These are phyloP conservation scores for Macrobrachium rosenbergii DNA, from an alignment of 1,140 invertebrate genomes.

Conservation along the genomic window DNA sequence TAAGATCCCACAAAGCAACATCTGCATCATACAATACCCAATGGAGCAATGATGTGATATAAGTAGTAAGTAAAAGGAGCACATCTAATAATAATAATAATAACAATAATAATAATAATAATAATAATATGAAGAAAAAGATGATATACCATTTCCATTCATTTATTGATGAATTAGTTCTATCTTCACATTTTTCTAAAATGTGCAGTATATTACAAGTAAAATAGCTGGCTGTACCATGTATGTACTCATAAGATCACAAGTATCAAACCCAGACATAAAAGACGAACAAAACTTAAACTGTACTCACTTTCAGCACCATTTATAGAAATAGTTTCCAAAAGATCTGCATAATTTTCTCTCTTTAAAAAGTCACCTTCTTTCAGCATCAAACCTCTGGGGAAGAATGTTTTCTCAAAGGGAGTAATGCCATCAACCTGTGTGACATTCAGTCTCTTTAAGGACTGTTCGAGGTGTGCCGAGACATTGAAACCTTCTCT, in stretches of 20 bases:
- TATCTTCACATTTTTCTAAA: neutral
- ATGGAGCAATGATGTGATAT: too few species aligned
- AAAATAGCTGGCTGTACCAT: too few species aligned
- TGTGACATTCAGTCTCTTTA: conserved; percentile 31
- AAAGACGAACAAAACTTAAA: neutral
- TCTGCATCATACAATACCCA: too few species aligned
- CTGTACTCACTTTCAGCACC: conserved; percentile 55
- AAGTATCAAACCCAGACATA: neutral
- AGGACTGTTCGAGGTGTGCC: conserved; percentile 43
- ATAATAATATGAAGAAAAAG: too few species aligned
- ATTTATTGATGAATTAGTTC: neutral
- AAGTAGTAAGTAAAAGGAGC: too few species aligned
- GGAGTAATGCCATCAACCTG: conserved; percentile 17
- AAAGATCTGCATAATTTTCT: conserved; percentile 40
- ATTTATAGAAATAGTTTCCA: conserved; percentile 36
- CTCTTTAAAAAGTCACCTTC: conserved; percentile 41
- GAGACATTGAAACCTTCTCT: conserved; percentile 58
- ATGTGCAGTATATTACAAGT: neutral
- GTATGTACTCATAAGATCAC: neutral
- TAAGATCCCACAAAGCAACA: too few species aligned
- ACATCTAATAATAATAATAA: too few species aligned
- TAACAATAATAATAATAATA: too few species aligned
- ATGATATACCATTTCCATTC: too few species aligned
- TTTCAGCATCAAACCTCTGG: conserved; percentile 42
- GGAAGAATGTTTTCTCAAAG: conserved; percentile 51